Evolutionary conservation across 2,888 invertebrate species (phyloP).

Genomic region (Electrophaes corylata): DNA sequence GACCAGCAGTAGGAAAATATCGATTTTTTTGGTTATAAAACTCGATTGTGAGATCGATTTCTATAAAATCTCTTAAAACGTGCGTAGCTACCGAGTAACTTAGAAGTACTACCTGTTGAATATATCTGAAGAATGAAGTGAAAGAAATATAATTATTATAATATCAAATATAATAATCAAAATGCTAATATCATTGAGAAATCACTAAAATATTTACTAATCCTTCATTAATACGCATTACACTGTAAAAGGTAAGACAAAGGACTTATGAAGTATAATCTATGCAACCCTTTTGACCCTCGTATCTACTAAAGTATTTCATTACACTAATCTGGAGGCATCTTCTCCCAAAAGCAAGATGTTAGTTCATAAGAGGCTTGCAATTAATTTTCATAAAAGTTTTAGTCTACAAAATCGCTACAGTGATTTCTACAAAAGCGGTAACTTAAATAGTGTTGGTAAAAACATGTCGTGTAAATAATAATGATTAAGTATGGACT

Average conservation of each 20-base stretch:
- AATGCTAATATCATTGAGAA: conserved; percentile 17
- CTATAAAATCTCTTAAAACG: no score
- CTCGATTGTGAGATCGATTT: no score
- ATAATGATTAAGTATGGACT: no score
- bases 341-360: conserved; percentile 26
- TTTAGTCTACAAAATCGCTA: background rate
- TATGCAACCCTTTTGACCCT: conserved; percentile 52
- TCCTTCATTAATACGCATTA: conserved; percentile 59
- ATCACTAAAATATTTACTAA: conserved; percentile 27
- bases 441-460: no score
- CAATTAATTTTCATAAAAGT: conserved; percentile 14
- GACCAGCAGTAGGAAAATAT: no score
- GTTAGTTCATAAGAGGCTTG: conserved; percentile 11
- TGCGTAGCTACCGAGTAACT: no score
- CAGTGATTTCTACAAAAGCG: background rate
- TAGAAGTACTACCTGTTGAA: no score
- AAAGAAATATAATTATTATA: no score
- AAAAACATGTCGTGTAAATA: no score
- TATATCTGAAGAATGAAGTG: no score
- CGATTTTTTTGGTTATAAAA: no score
- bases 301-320: conserved; percentile 53
- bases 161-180: conserved; percentile 6
- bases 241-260: conserved; percentile 55
- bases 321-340: conserved; percentile 56
- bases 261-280: conserved; percentile 51